Conservation (phyloP, 1,140 invertebrate genomes). For the Dryas iulia region DNA sequence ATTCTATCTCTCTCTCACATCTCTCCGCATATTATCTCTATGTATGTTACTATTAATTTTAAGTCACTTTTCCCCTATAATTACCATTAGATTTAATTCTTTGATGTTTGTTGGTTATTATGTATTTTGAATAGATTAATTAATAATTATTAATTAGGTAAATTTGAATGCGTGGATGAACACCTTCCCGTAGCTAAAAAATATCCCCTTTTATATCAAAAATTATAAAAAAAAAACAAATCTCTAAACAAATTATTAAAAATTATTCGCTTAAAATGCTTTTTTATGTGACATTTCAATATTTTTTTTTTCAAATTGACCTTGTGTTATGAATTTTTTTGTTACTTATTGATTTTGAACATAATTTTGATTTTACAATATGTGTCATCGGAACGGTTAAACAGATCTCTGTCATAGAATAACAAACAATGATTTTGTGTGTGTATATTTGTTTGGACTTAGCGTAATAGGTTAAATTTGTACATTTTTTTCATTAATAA, state of each 20-base stretch:
- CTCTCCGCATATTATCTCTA: slow-evolving; percentile 2
- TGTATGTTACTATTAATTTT: slow-evolving; percentile 72
- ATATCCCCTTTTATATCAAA: background rate
- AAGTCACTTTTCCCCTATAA: slow-evolving; percentile 61
- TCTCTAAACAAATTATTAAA: background rate
- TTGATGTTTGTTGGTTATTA: slow-evolving; percentile 68
- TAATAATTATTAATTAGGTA: slow-evolving; percentile 53
- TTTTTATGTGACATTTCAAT: background rate
- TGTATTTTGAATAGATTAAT: slow-evolving; percentile 52
- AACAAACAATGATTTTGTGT: slow-evolving; percentile 40
- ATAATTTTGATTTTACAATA: background rate
- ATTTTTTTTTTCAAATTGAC: background rate
- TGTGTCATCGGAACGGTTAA: background rate
- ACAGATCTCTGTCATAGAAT: slow-evolving; percentile 47
- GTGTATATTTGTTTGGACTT: slow-evolving; percentile 73
- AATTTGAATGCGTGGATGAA: slow-evolving; percentile 42
- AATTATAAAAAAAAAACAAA: background rate
- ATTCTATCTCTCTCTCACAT: background rate
- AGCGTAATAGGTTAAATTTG: slow-evolving; percentile 71
- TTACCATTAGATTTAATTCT: slow-evolving; percentile 75
- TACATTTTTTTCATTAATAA: slow-evolving; percentile 57
- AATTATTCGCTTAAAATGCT: background rate
- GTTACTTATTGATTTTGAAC: background rate
- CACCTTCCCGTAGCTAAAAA: slow-evolving; percentile 22
- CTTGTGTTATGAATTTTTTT: background rate